These are phyloP conservation scores for Scrobipalpa costella DNA, from an alignment of 2,888 invertebrate species.

Conservation along the genomic window DNA sequence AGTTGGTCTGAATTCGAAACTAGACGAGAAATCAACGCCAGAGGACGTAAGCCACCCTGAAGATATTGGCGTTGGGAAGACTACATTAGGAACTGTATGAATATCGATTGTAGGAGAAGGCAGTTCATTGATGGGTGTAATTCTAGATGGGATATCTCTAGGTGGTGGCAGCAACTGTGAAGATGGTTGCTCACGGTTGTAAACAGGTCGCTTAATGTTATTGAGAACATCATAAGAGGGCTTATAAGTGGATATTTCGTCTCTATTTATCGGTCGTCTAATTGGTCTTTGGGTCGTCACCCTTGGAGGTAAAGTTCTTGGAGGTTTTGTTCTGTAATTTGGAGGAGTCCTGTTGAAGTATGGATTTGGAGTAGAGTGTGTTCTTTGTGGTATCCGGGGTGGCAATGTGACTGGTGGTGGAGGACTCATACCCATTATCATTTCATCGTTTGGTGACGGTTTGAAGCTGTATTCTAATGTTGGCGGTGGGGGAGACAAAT, in stretches of 20 bases:
- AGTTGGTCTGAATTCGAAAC: slow-evolving; percentile 65
- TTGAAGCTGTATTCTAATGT: slow-evolving; percentile 69
- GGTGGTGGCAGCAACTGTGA: slow-evolving; percentile 69
- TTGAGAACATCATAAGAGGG: slow-evolving; percentile 67
- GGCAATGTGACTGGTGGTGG: slow-evolving; percentile 65
- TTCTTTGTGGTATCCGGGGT: slow-evolving; percentile 54
- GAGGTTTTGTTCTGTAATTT: slow-evolving; percentile 62
- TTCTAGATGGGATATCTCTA: slow-evolving; percentile 51
- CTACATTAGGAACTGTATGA: slow-evolving; percentile 51
- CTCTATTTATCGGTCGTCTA: slow-evolving; percentile 60
- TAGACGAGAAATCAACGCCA: slow-evolving; percentile 67
- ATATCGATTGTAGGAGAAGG: slow-evolving; percentile 43
- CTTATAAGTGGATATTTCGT: slow-evolving; percentile 71
- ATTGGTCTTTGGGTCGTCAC: slow-evolving; percentile 54
- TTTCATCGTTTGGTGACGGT: slow-evolving; percentile 70
- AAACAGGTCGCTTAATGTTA: slow-evolving; percentile 62
- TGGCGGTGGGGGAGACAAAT: slow-evolving; percentile 77
- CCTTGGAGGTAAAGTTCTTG: slow-evolving; percentile 59
- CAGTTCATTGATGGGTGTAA: slow-evolving; percentile 46
- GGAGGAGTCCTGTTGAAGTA: slow-evolving; percentile 61
- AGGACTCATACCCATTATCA: slow-evolving; percentile 81
- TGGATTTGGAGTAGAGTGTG: slow-evolving; percentile 58
- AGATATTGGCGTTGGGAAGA: slow-evolving; percentile 71
- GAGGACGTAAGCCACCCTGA: slow-evolving; percentile 75
- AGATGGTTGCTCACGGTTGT: slow-evolving; percentile 65